Conservation (phyloP, 2,888 invertebrate genomes). For the Agrotis ipsilon region DNA sequence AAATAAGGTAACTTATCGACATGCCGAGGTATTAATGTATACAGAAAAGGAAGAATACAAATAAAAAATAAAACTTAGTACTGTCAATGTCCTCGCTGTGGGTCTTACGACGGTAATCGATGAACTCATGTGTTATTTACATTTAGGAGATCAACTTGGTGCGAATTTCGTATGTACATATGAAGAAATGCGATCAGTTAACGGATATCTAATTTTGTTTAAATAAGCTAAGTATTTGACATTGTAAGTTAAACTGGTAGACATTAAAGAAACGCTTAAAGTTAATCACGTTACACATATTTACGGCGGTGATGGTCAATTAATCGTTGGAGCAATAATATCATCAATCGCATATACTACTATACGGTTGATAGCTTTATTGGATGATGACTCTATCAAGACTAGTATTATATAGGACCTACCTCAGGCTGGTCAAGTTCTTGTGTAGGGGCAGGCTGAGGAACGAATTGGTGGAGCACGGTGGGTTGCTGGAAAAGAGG, state of each 20-base stretch:
- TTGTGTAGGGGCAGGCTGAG: conserved; percentile 87
- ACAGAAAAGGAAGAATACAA: neutral
- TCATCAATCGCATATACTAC: conserved; percentile 20
- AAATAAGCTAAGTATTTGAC: conserved; percentile 11
- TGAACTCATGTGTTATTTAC: conserved; percentile 17
- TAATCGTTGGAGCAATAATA: conserved; percentile 20
- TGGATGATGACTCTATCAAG: conserved; percentile 5
- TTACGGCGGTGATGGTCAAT: conserved; percentile 30
- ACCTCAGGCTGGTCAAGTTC: conserved; percentile 88
- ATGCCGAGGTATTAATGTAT: conserved; percentile 1
- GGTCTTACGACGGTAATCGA: conserved; percentile 7
- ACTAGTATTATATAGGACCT: conserved; percentile 57
- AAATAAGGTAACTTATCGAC: conserved; percentile 11
- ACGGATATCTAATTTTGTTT: conserved; percentile 24
- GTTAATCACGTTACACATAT: conserved; percentile 6
- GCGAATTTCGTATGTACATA: conserved; percentile 18
- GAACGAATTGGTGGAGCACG: conserved; percentile 86
- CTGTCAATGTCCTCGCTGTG: conserved; percentile 7
- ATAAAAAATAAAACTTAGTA: neutral
- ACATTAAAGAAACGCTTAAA: conserved; percentile 20
- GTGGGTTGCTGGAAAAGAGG: conserved; percentile 80
- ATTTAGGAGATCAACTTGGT: conserved; percentile 16
- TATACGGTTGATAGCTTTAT: conserved; percentile 20
- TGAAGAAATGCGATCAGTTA: conserved; percentile 11
- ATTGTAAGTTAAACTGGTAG: conserved; percentile 10